phyloP scores from a whole-genome alignment of 2,797 vertebrate genomes.

The Platyrinchus mystaceus region DNA sequence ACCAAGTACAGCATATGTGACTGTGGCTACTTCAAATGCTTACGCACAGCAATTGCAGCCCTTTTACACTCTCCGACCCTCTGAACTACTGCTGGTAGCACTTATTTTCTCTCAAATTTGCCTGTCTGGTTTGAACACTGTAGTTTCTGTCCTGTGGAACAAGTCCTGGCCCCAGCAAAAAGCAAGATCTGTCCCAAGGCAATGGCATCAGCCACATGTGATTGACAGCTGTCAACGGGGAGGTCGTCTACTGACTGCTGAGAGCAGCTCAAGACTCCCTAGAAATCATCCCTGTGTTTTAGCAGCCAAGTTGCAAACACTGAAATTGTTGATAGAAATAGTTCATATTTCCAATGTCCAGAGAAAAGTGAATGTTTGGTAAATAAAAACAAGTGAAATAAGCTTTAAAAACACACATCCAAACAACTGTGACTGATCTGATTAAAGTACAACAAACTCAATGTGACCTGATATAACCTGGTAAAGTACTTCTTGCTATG shows the following conservation, averaged over 20 bases:
- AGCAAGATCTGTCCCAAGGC: not conserved
- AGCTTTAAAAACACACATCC: conserved; percentile 16
- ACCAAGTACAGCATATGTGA: not conserved
- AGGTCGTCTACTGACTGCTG: not conserved
- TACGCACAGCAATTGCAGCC: not conserved
- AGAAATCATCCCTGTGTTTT: not conserved
- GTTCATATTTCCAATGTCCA: not conserved
- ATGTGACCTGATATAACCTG: conserved; percentile 43
- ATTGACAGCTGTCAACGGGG: not conserved
- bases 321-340: not conserved
- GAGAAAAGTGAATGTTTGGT: not conserved
- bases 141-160: not conserved
- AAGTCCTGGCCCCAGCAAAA: not conserved
- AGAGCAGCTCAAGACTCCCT: fast-evolving
- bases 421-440: conserved; percentile 44
- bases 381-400: conserved; percentile 30
- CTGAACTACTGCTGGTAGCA: not conserved
- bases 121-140: not conserved
- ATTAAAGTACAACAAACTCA: conserved; percentile 55
- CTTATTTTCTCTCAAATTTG: not conserved
- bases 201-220: not conserved
- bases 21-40: not conserved
- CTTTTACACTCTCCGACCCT: not conserved
- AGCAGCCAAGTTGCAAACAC: not conserved
- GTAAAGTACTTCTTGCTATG: conserved; percentile 14